A percentile compares a stretch with the other conserved stretches of the same genome.
Evolutionary conservation across 1,140 invertebrate species (phyloP).

Genomic region (Lepidurus apus): DNA sequence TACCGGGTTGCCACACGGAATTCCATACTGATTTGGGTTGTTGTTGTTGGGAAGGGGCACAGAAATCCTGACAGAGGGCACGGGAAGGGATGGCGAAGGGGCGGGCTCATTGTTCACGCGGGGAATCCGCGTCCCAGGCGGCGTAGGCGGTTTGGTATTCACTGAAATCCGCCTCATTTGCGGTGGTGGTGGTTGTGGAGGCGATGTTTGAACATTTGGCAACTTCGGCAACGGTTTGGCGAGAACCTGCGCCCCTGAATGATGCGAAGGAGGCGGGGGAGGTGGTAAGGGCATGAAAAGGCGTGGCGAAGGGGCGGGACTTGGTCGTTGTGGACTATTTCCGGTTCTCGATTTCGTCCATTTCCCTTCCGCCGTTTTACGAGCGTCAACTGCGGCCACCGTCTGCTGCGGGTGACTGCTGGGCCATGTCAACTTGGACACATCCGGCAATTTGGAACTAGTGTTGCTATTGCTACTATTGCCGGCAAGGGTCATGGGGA

Average conservation of each 20-base stretch:
- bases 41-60: not conserved
- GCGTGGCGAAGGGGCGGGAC: not conserved
- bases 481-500: not conserved
- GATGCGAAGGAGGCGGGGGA: slow-evolving; percentile 23
- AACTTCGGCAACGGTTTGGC: not conserved
- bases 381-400: not conserved
- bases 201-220: not conserved
- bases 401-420: not conserved
- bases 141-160: not conserved
- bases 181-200: not conserved
- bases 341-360: slow-evolving; percentile 12
- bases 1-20: not conserved
- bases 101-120: not conserved
- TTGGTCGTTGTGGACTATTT: slow-evolving; percentile 31
- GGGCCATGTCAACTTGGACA: not conserved
- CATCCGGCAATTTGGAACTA: not conserved
- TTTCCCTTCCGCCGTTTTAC: slow-evolving; percentile 31
- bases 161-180: not conserved
- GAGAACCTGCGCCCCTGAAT: slow-evolving; percentile 19
- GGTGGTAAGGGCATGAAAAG: slow-evolving; percentile 23
- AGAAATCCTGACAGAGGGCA: not conserved
- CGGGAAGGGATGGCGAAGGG: not conserved
- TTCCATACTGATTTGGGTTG: not conserved
- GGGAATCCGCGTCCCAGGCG: not conserved
- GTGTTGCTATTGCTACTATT: not conserved